Percentiles rank a stretch among this genome's conserved stretches.
These are phyloP conservation scores for Labrus mixtus DNA, from an alignment of 2,113 vertebrate species.

Conservation along the genomic window DNA sequence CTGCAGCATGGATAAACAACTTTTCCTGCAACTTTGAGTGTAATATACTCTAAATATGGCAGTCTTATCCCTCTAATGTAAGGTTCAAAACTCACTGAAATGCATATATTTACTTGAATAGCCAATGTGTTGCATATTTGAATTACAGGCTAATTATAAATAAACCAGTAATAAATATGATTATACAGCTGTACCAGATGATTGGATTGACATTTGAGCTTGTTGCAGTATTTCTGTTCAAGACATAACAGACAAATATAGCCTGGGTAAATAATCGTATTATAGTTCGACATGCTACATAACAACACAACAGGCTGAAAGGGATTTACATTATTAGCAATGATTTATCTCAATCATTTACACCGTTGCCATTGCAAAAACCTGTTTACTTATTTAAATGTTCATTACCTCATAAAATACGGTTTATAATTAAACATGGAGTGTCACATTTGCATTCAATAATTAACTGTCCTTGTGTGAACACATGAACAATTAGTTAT, in stretches of 20 bases:
- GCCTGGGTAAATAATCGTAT: slow-evolving; percentile 9
- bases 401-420: slow-evolving; percentile 4
- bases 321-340: slow-evolving; percentile 3
- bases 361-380: slow-evolving; percentile 3
- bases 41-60: neutral
- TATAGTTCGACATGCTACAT: slow-evolving; percentile 13
- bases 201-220: slow-evolving; percentile 38
- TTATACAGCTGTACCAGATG: slow-evolving; percentile 13
- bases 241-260: neutral
- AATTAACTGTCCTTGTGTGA: slow-evolving; percentile 12
- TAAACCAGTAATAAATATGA: slow-evolving; percentile 13
- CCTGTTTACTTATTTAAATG: slow-evolving; percentile 10
- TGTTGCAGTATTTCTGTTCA: slow-evolving; percentile 4
- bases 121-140: slow-evolving; percentile 5
- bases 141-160: slow-evolving; percentile 4
- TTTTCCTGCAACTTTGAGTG: neutral
- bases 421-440: slow-evolving; percentile 11
- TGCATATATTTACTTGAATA: slow-evolving; percentile 1
- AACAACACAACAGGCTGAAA: neutral
- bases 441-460: slow-evolving; percentile 10
- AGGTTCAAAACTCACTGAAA: neutral
- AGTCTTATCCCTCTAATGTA: too few relatives aligned
- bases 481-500: slow-evolving; percentile 15
- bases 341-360: slow-evolving; percentile 2
- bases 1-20: neutral